Conservation (phyloP, 2,113 vertebrate species). For the Oplegnathus fasciatus region DNA sequence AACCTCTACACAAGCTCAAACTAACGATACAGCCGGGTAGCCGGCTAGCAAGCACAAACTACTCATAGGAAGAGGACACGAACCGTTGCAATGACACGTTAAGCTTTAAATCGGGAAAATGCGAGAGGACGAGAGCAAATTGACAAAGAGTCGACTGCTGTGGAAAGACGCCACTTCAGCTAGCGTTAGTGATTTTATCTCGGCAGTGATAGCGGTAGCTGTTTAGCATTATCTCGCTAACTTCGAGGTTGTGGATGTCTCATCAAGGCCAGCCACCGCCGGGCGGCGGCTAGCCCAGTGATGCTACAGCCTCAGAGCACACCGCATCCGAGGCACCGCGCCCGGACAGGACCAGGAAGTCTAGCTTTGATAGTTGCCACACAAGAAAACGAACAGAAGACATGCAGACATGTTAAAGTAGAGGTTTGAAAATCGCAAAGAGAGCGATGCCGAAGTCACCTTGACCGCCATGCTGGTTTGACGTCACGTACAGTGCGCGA, state of each 20-base stretch:
- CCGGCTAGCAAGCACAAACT: conserved; percentile 49
- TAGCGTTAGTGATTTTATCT: neutral
- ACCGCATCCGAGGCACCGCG: neutral
- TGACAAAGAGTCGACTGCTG: neutral
- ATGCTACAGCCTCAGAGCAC: conserved; percentile 58
- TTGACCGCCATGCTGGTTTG: conserved; percentile 98
- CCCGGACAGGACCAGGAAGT: neutral
- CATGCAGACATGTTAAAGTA: conserved; percentile 35
- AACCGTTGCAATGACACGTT: conserved; percentile 15
- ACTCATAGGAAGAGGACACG: conserved; percentile 59
- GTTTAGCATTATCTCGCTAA: conserved; percentile 63
- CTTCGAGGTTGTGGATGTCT: conserved; percentile 56
- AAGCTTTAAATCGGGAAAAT: neutral
- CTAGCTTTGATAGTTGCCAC: neutral
- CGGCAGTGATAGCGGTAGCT: neutral
- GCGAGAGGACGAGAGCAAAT: neutral
- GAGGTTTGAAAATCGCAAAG: conserved; percentile 49
- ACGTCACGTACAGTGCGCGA: conserved; percentile 81
- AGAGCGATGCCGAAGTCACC: conserved; percentile 91
- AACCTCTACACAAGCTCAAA: neutral
- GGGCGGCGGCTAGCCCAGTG: conserved; percentile 64
- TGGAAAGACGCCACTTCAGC: neutral
- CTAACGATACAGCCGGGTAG: conserved; percentile 7
- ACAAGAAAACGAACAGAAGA: conserved; percentile 20
- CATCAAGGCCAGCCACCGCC: conserved; percentile 69